Evolutionary conservation across 1,140 invertebrate species (phyloP), one percentile per base, ranked within the genome.

Genomic region (Drosophila lacertosa): DNA sequence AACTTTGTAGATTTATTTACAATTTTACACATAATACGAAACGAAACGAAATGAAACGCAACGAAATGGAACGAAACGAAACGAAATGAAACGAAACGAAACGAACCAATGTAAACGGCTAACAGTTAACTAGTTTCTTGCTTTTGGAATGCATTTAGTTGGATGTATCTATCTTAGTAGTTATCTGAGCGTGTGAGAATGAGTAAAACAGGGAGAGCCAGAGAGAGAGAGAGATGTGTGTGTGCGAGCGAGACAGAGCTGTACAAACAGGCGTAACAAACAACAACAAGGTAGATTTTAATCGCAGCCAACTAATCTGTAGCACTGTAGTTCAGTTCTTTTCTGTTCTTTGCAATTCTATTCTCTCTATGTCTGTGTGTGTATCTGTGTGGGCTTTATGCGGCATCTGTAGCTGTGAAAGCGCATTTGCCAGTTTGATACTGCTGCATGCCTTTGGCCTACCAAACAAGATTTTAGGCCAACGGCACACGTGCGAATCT

Each of bases 101-200:
- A 58, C 22, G 44, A 42, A 54, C 45, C 53, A 58, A 71, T 54
- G 51, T 35, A 54, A 47, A 47, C 57, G 45, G 35, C 55, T 72
- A 66, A 71, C 77, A 77, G 80, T 84, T 86, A 86, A 86, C 81
- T 84, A 84, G 81, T 86, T 83, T 86, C 57, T 74, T 70, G 82
- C 82, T 86, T 84, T 86, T 84, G 81, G 81, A 84, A 84, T 84
- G 81, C 82, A 84, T 74, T 86, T 55, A 64, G 74, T 84, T 84
- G 73, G 60, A 58, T 66, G n/a, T 55, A 33, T 51, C 59, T 42
- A 40, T 59, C 58, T 35, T 62, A 60, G 44, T 64, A 40, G 42
- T 64, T 20, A 48, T 29, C 53, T 44, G 45, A 22, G 16, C 40
- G 16, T 29, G n/a, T 22, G 16, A 45, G 16, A 16, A n/a, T n/a